Evolutionary conservation across 2,888 invertebrate species (phyloP).

Genomic region (Falcaria lacertinaria): DNA sequence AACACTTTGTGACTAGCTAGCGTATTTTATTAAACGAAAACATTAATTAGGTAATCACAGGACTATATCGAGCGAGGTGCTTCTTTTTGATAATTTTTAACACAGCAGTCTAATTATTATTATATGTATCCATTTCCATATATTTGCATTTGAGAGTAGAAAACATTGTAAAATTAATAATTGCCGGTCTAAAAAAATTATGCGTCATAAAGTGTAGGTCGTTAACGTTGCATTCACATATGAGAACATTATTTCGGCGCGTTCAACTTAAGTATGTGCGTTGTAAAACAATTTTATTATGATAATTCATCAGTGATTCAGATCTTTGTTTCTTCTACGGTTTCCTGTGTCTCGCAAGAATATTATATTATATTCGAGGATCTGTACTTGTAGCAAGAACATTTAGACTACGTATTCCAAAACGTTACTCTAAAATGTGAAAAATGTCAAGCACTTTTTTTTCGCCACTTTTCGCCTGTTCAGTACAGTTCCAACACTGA

Average conservation of each 20-base stretch:
- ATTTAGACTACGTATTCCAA: no score
- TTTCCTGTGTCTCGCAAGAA: no score
- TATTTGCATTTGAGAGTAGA: constrained; percentile 19
- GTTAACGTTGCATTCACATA: constrained; percentile 34
- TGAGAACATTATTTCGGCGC: constrained; percentile 4
- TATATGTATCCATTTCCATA: not conserved
- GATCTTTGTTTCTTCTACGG: no score
- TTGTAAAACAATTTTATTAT: constrained; percentile 1
- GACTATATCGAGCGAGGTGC: constrained; percentile 22
- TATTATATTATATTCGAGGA: no score
- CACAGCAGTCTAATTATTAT: constrained; percentile 11
- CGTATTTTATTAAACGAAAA: constrained; percentile 41
- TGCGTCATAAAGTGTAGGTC: constrained; percentile 43
- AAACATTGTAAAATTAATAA: constrained; percentile 38
- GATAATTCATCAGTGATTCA: no score
- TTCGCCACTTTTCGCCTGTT: no score
- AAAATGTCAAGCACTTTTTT: no score
- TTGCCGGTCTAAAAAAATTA: constrained; percentile 48
- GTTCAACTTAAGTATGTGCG: constrained; percentile 3
- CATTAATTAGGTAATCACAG: no score
- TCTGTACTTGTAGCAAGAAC: no score
- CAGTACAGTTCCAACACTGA: no score
- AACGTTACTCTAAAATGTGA: no score
- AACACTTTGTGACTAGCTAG: constrained; percentile 35
- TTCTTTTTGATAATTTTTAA: constrained; percentile 40